Conservation (phyloP, 2,797 vertebrate species). For the Falco peregrinus region DNA sequence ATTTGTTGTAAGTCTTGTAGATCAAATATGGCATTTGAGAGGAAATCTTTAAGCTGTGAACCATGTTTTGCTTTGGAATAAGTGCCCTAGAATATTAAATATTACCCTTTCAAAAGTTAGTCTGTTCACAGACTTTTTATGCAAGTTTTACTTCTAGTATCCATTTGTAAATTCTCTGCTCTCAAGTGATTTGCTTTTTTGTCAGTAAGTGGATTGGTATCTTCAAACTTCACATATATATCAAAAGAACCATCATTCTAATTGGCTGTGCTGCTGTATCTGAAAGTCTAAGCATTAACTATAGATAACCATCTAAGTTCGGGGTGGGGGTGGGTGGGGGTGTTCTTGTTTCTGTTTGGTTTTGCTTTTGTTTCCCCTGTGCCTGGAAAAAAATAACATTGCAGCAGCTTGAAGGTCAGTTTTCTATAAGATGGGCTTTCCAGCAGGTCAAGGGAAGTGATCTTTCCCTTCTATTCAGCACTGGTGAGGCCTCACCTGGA, state of each 20-base stretch:
- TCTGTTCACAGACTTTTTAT: not conserved
- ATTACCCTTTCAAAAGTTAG: not conserved
- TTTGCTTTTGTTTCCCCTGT: not conserved
- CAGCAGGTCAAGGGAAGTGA: too few relatives aligned
- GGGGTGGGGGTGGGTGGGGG: too few relatives aligned
- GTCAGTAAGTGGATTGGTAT: not conserved
- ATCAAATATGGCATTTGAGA: not conserved
- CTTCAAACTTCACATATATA: not conserved
- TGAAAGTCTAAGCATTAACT: not conserved
- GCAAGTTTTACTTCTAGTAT: not conserved
- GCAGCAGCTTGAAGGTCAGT: not conserved
- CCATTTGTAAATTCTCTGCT: not conserved
- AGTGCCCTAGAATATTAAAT: not conserved
- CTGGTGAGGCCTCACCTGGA: not conserved
- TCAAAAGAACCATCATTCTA: not conserved
- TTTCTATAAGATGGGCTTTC: not conserved
- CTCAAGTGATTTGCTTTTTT: not conserved
- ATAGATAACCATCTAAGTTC: not conserved
- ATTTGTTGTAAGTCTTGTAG: not conserved
- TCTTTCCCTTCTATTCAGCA: not conserved
- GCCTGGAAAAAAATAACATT: not conserved
- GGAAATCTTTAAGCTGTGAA: not conserved
- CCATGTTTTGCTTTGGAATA: not conserved
- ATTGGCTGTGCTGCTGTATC: not conserved
- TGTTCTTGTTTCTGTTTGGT: not conserved